Conservation (phyloP, 2,797 vertebrate genomes). For the Denticeps clupeoides region DNA sequence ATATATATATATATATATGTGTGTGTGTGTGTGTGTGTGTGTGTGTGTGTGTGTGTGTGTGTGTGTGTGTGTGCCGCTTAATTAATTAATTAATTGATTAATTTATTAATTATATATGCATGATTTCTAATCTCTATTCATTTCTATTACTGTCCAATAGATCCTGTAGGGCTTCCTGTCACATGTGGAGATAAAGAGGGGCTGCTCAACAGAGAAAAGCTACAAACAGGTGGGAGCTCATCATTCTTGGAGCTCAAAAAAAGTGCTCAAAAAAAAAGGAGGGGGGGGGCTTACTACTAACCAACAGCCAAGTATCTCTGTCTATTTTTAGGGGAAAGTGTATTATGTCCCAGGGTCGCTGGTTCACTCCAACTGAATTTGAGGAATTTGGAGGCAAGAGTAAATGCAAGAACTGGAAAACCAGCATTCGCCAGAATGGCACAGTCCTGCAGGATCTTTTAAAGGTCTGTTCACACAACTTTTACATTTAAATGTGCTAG, state of each 20-base stretch:
- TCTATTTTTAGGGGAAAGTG: conserved; percentile 1
- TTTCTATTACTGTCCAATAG: conserved; percentile 32
- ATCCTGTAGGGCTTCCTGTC: conserved; percentile 47
- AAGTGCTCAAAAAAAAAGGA: too few species aligned
- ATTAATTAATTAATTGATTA: too few species aligned
- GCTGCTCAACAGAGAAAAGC: conserved; percentile 27
- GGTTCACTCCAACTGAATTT: conserved; percentile 14
- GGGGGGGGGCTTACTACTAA: too few species aligned
- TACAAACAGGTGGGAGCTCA: conserved; percentile 42
- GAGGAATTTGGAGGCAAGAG: background rate
- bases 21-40: too few species aligned
- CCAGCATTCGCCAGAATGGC: conserved; percentile 7
- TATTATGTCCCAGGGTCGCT: conserved; percentile 5
- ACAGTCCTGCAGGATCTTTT: conserved; percentile 2
- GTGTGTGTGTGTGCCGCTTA: too few species aligned
- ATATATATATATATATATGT: background rate
- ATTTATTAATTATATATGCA: too few species aligned
- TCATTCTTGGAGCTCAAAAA: too few species aligned
- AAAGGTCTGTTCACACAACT: too few species aligned
- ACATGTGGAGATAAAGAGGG: conserved; percentile 38
- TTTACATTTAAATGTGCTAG: too few species aligned
- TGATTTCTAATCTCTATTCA: too few species aligned
- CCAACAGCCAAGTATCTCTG: background rate
- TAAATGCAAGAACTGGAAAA: conserved; percentile 1
- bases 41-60: too few species aligned